Conservation (phyloP, 2,888 invertebrate species). For the Tortrix viridana region DNA sequence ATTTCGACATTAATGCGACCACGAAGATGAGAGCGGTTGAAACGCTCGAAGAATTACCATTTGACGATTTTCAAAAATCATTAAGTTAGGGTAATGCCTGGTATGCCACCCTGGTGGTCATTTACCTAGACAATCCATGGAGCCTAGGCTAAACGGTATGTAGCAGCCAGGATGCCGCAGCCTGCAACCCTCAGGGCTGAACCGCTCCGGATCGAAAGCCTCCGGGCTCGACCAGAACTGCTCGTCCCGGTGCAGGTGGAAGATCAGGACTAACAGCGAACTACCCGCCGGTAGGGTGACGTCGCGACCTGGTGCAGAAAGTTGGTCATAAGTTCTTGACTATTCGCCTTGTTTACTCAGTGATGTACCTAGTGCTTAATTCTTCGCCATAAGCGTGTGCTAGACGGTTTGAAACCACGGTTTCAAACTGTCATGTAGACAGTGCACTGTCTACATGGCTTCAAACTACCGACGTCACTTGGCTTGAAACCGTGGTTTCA, state of each 20-base stretch:
- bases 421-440: no score
- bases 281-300: constrained; percentile 62
- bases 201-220: constrained; percentile 69
- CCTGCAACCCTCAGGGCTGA: constrained; percentile 58
- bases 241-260: constrained; percentile 66
- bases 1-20: no score
- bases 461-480: no score
- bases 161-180: constrained; percentile 61
- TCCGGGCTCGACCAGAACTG: constrained; percentile 65
- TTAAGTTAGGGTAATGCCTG: no score
- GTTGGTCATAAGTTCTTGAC: constrained; percentile 1
- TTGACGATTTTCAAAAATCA: background rate
- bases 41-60: no score
- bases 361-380: no score
- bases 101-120: constrained; percentile 24
- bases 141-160: constrained; percentile 71
- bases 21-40: no score
- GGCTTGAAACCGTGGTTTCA: no score
- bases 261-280: constrained; percentile 63
- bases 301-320: constrained; percentile 51
- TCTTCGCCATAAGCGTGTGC: no score
- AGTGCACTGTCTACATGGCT: no score
- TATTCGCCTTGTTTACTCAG: no score
- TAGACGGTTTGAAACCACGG: no score
- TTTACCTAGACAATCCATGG: constrained; percentile 77